Evolutionary conservation across 2,113 vertebrate species (phyloP).

Genomic region (Ramphastos sulfuratus): DNA sequence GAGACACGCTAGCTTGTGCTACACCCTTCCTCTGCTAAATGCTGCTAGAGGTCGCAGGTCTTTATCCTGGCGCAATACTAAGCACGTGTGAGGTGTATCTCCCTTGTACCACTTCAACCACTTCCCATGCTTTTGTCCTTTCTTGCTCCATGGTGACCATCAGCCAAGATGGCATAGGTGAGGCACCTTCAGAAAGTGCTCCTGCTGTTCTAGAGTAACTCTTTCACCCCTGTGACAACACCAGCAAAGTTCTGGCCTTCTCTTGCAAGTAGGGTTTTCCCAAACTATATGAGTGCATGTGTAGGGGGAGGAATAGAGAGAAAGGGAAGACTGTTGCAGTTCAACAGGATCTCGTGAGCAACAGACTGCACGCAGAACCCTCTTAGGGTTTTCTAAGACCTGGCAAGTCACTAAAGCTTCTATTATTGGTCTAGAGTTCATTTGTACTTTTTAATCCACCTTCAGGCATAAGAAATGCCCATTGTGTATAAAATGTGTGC

Average conservation of each 20-base stretch:
- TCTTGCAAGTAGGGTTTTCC: not conserved
- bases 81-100: rapidly evolving
- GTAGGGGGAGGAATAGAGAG: not conserved
- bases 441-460: not conserved
- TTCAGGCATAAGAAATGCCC: not conserved
- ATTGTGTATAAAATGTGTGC: not conserved
- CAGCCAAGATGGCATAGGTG: not conserved
- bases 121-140: not conserved
- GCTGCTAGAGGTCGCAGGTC: not conserved
- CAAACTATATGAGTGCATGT: not conserved
- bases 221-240: not conserved
- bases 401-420: not conserved
- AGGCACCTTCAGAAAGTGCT: not conserved
- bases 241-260: not conserved
- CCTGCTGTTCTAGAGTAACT: not conserved
- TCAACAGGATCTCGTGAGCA: not conserved
- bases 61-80: not conserved
- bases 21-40: not conserved
- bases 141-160: not conserved
- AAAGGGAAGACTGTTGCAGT: not conserved
- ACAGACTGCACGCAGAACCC: not conserved
- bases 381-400: not conserved
- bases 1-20: not conserved
- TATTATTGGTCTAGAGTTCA: not conserved
- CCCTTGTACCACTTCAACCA: not conserved